Evolutionary conservation across 37 sponge, comb jelly and placozoan species (phyloP), one percentile per base, ranked within the genome.

Genomic region (Diacarnus erythraeanus): DNA sequence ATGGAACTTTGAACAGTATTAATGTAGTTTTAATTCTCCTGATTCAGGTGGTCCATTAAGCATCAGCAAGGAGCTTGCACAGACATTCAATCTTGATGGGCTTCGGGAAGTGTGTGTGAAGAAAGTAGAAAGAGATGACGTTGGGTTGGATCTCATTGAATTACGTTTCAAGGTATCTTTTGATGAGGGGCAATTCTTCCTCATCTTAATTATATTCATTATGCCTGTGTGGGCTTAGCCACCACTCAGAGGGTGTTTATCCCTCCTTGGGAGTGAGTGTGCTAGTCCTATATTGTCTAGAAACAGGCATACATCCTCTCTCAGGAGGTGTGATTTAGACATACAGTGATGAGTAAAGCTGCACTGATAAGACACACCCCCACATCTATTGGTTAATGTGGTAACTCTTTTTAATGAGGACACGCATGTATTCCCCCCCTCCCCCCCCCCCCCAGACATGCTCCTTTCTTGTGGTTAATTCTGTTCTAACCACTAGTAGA

Each of bases 81-180:
- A 70, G 57, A 64, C 77, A 15, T 86, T 86, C 68, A 75, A 42
- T 33, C 83, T 91, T 26, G 72, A 29, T 9, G 84, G 84, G 0
- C 60, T 79, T 71, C 82, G 43, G 43, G 64, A 86, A 15, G 87
- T 86, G 40, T 34, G 68, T 33, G 76, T 91, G 63, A 82, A 72
- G 65, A 82, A 75, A 34, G 80, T 86, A 39, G 83, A 86, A 17
- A 77, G 29, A 69, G 33, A 86, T 63, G 80, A 69, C 27, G 84
- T 84, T 40, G 79, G 65, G 0, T 26, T 89, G 21, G 90, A 89
- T 58, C 65, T 89, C 42, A 59, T 89, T 33, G 90, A 89, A 64
- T 63, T 89, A 2, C 75, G 74, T 5, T 71, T 89, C 54, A 89
- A 86, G 75, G 84, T 84, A 25, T 42, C 51, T 38, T 25, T 17